Evolutionary conservation across 2,888 invertebrate species (phyloP).

Genomic region (Troilus luridus): DNA sequence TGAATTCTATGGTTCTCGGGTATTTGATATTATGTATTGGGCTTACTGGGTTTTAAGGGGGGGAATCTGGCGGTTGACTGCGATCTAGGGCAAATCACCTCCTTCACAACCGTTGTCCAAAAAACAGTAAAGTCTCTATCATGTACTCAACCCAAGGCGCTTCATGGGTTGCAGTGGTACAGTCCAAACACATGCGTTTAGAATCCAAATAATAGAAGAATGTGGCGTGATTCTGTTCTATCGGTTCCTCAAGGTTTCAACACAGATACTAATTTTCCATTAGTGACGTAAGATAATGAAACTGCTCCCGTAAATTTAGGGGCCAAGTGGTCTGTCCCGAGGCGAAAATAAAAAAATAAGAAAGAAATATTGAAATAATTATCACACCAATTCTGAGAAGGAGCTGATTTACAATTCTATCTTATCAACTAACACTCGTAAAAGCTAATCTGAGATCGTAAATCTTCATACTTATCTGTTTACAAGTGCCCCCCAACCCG

Average conservation of each 20-base stretch:
- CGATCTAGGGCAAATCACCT: too few relatives aligned
- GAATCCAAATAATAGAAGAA: neutral
- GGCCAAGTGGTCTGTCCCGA: conserved; percentile 1
- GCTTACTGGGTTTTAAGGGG: too few relatives aligned
- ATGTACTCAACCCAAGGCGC: too few relatives aligned
- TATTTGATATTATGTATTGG: too few relatives aligned
- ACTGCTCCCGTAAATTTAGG: neutral
- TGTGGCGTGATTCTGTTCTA: neutral
- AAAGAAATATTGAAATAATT: conserved; percentile 20
- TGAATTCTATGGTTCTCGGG: too few relatives aligned
- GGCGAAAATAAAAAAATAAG: neutral
- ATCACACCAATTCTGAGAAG: conserved; percentile 46
- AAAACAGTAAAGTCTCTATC: too few relatives aligned
- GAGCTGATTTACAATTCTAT: conserved; percentile 30
- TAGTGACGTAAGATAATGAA: conserved; percentile 26
- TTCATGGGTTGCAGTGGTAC: too few relatives aligned
- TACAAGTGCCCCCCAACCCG: conserved; percentile 39
- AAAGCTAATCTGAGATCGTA: conserved; percentile 53
- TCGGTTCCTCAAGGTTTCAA: conserved; percentile 32
- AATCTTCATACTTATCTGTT: conserved; percentile 53
- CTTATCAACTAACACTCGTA: conserved; percentile 56
- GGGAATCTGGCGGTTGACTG: too few relatives aligned
- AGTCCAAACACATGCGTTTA: neutral
- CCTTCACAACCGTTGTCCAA: too few relatives aligned
- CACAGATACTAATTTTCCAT: conserved; percentile 25